Conservation (phyloP, 2,797 vertebrate genomes). For the Pempheris klunzingeri region DNA sequence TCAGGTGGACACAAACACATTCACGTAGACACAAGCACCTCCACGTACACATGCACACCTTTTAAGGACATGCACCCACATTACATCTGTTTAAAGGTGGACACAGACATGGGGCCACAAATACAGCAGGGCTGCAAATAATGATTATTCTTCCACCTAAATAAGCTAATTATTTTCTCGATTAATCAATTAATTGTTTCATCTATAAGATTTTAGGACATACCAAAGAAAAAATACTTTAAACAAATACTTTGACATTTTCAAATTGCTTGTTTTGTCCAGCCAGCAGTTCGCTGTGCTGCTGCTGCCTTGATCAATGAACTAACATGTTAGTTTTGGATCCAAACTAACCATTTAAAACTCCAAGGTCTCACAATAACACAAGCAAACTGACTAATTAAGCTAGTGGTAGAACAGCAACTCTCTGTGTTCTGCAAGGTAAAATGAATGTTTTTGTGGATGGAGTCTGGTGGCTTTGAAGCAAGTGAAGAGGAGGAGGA, state of each 20-base stretch:
- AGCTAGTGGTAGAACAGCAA: no score
- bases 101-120: neutral
- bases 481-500: no score
- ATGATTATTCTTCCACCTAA: neutral
- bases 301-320: no score
- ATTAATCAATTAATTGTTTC: neutral
- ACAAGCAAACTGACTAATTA: no score
- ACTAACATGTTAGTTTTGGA: no score
- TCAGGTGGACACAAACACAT: conserved; percentile 44
- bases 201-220: neutral
- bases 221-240: neutral
- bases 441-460: no score
- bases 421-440: no score
- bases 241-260: neutral
- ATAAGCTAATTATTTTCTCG: neutral
- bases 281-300: no score
- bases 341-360: no score
- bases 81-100: conserved; percentile 11
- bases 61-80: neutral
- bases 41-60: conserved; percentile 32
- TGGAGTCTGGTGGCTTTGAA: no score
- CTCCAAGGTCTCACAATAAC: no score
- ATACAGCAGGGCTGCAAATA: conserved; percentile 11
- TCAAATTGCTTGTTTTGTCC: neutral
- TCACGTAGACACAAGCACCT: conserved; percentile 3